Evolutionary conservation across 2,797 vertebrate genomes (phyloP).

Genomic region (Varecia variegata): DNA sequence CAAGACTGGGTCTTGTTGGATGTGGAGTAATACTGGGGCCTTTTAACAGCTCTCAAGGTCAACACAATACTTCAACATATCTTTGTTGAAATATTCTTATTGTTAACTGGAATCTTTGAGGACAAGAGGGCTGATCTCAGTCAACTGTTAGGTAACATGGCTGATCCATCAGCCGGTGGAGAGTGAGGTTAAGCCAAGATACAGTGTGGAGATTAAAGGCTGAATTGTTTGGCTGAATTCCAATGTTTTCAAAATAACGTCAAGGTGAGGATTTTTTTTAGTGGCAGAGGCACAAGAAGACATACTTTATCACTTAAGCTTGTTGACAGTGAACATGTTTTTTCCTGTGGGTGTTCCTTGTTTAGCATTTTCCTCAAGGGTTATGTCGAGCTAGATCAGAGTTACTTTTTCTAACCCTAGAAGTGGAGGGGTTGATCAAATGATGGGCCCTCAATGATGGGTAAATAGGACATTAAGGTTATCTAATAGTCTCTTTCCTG

Average conservation of each 20-base stretch:
- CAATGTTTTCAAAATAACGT: constrained; percentile 12
- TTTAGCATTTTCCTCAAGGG: background rate
- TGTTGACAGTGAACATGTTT: background rate
- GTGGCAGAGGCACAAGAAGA: background rate
- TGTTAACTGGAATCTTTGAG: background rate
- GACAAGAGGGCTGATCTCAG: background rate
- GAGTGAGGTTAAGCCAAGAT: background rate
- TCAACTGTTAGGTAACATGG: background rate
- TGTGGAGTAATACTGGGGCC: background rate
- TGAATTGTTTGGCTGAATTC: background rate
- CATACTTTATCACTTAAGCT: background rate
- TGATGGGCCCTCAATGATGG: background rate
- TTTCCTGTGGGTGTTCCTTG: background rate
- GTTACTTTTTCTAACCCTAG: background rate
- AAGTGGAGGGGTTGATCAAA: background rate
- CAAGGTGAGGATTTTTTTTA: background rate
- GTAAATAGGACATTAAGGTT: background rate
- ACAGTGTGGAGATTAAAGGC: background rate
- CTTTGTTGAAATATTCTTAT: background rate
- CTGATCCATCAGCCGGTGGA: background rate
- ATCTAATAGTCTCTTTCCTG: background rate
- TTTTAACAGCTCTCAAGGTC: background rate
- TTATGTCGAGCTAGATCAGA: background rate
- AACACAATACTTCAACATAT: background rate
- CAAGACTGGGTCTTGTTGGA: background rate